These are phyloP conservation scores for Triops cancriformis DNA, from an alignment of 1,140 invertebrate genomes.

Conservation along the genomic window DNA sequence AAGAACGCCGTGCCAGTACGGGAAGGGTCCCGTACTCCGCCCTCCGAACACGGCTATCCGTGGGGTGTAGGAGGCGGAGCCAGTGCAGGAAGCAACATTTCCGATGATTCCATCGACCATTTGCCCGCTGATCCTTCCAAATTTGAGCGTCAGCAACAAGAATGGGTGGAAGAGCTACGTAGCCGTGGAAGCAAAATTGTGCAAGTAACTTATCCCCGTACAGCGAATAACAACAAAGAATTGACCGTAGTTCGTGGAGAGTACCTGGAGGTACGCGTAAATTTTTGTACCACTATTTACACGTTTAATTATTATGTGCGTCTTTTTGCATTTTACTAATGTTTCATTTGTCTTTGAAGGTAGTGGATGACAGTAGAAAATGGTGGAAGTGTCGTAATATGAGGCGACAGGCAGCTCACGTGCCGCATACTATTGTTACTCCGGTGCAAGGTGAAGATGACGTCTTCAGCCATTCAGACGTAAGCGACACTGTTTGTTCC, in stretches of 20 bases:
- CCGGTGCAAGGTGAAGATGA: constrained; percentile 48
- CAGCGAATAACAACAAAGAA: constrained; percentile 97
- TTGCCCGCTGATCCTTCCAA: constrained; percentile 43
- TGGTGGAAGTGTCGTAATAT: constrained; percentile 97
- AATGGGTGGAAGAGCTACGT: constrained; percentile 66
- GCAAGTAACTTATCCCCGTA: constrained; percentile 86
- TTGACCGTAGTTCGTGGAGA: constrained; percentile 90
- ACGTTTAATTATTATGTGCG: not conserved
- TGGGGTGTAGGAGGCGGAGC: constrained; percentile 27
- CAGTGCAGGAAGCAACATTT: constrained; percentile 56
- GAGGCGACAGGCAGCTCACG: constrained; percentile 79
- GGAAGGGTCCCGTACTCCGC: constrained; percentile 21
- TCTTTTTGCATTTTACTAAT: not conserved
- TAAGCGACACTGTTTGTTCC: not conserved
- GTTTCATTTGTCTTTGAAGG: constrained; percentile 44
- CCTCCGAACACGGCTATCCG: constrained; percentile 20
- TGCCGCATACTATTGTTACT: constrained; percentile 94
- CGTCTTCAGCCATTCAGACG: constrained; percentile 57
- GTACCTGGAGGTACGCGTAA: constrained; percentile 69
- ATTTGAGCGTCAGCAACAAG: constrained; percentile 43
- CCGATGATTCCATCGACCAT: constrained; percentile 64
- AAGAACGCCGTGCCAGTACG: constrained; percentile 8
- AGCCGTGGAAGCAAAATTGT: constrained; percentile 70
- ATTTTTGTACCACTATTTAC: not conserved
- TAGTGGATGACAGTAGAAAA: constrained; percentile 88